phyloP scores from a whole-genome alignment of 2,888 invertebrate species.

The Abrostola triplasia region DNA sequence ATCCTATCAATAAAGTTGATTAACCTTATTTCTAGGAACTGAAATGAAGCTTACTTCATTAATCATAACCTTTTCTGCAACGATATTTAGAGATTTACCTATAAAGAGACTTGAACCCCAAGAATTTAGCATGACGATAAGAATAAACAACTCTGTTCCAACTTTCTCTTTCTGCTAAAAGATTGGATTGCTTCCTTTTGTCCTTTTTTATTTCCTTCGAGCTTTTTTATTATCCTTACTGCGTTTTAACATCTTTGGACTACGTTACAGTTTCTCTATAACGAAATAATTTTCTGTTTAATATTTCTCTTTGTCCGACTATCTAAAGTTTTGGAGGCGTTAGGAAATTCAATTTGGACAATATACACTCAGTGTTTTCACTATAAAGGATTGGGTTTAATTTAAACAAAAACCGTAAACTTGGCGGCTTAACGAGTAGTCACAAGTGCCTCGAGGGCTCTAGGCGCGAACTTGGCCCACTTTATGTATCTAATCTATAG shows the following conservation, averaged over 20 bases:
- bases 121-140: conserved; percentile 31
- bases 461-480: conserved; percentile 56
- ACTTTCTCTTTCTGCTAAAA: conserved; percentile 52
- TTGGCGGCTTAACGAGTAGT: conserved; percentile 69
- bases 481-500: conserved; percentile 65
- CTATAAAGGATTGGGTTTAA: conserved; percentile 63
- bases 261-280: conserved; percentile 47
- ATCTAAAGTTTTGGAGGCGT: conserved; percentile 33
- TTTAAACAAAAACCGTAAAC: conserved; percentile 73
- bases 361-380: conserved; percentile 54
- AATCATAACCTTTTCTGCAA: conserved; percentile 12
- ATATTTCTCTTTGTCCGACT: conserved; percentile 31
- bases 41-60: background rate
- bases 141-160: conserved; percentile 42
- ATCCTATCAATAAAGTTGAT: no score
- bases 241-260: conserved; percentile 40
- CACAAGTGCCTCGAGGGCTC: conserved; percentile 37
- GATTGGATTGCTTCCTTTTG: conserved; percentile 55
- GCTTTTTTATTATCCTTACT: conserved; percentile 42
- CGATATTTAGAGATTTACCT: background rate
- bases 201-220: conserved; percentile 46
- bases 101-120: conserved; percentile 15
- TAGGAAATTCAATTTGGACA: conserved; percentile 65
- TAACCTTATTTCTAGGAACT: background rate
- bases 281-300: conserved; percentile 40